These are phyloP conservation scores for Nephrotoma guestfalica DNA, from an alignment of 2,888 invertebrate genomes.

Conservation along the genomic window DNA sequence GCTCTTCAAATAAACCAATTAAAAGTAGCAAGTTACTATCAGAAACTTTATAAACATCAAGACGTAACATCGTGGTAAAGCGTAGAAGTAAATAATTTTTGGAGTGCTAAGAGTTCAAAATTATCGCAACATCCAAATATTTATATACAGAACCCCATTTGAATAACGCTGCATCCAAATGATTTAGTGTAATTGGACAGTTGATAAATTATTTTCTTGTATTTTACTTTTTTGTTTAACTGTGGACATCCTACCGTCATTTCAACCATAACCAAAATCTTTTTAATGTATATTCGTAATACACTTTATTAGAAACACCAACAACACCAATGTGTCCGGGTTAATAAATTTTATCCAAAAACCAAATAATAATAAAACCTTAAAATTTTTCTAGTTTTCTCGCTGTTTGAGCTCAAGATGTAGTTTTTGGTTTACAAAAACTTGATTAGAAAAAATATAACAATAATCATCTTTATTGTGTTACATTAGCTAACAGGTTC, in stretches of 20 bases:
- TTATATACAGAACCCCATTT: too few relatives aligned
- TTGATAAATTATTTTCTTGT: background rate
- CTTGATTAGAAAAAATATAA: background rate
- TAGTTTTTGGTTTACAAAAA: background rate
- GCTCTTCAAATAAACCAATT: too few relatives aligned
- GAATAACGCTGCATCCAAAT: background rate
- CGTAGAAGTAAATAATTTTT: too few relatives aligned
- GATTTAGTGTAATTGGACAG: background rate
- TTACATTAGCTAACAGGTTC: background rate
- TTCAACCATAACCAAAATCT: background rate
- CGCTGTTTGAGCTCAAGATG: background rate
- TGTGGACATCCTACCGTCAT: background rate
- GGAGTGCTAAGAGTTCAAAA: too few relatives aligned
- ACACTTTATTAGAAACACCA: background rate
- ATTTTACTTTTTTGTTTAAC: background rate
- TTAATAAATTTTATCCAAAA: background rate
- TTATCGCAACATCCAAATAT: too few relatives aligned
- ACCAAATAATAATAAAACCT: background rate
- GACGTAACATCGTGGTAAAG: rapidly evolving
- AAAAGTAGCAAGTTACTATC: too few relatives aligned
- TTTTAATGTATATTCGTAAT: background rate
- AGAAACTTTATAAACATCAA: too few relatives aligned
- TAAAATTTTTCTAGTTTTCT: background rate
- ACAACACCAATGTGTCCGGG: background rate
- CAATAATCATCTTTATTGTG: background rate